These are phyloP conservation scores for Melopsittacus undulatus DNA, from an alignment of 2,797 vertebrate species.

Conservation along the genomic window DNA sequence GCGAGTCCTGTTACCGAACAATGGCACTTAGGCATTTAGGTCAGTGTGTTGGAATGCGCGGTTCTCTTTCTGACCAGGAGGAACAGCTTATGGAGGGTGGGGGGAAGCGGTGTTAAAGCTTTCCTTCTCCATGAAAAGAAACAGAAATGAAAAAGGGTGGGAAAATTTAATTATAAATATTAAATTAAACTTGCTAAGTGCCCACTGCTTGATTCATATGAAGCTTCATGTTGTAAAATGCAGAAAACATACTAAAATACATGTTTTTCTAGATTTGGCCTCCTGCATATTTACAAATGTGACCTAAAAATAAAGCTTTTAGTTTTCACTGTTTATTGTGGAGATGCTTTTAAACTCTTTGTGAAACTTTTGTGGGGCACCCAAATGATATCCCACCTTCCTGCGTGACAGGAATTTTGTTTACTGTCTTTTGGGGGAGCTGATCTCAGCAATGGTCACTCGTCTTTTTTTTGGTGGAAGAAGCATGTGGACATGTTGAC, in stretches of 20 bases:
- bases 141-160: neutral
- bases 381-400: neutral
- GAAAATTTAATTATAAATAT: neutral
- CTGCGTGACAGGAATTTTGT: neutral
- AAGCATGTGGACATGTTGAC: neutral
- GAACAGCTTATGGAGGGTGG: accelerated
- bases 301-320: neutral
- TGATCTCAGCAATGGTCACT: too few species aligned
- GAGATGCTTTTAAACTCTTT: neutral
- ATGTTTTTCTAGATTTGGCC: accelerated
- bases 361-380: neutral
- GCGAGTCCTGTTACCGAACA: neutral
- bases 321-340: neutral
- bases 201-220: neutral
- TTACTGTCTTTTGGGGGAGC: neutral
- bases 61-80: too few species aligned
- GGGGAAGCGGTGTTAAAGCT: accelerated
- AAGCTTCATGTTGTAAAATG: neutral
- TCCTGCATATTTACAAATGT: neutral
- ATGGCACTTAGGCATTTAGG: too few species aligned
- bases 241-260: neutral
- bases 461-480: neutral
- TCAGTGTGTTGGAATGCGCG: neutral
- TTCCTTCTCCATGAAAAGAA: neutral
- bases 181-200: neutral